Evolutionary conservation across 2,888 invertebrate genomes (phyloP).

Genomic region (Heliconius sara): DNA sequence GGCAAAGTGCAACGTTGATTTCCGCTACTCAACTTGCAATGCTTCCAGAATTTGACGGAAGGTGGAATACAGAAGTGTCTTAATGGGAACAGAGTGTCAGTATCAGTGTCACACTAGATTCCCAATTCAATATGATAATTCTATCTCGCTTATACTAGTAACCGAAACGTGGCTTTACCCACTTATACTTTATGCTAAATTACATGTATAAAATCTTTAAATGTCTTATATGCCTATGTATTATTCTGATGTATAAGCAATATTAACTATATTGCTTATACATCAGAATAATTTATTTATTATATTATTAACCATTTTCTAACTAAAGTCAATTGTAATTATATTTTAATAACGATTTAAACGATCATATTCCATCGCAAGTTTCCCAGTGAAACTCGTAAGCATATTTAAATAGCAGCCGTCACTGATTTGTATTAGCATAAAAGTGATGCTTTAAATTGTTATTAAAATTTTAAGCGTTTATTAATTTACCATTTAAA

Average conservation of each 20-base stretch:
- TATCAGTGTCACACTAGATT: neutral
- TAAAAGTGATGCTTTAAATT: constrained; percentile 43
- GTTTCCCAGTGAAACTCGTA: constrained; percentile 33
- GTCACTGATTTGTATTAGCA: constrained; percentile 44
- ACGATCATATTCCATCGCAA: constrained; percentile 41
- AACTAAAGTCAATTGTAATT: constrained; percentile 12
- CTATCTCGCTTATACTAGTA: neutral
- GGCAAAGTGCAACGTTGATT: no score
- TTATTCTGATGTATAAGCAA: no score
- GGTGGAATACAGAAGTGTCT: no score
- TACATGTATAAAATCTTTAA: no score
- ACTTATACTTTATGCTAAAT: no score
- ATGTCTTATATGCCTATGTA: no score
- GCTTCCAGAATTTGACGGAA: neutral
- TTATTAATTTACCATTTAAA: constrained; percentile 42
- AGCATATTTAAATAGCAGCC: constrained; percentile 43
- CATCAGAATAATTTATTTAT: no score
- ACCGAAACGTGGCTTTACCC: no score
- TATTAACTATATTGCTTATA: no score
- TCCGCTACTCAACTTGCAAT: neutral
- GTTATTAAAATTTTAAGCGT: constrained; percentile 41
- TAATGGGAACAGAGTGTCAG: neutral
- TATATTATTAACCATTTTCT: no score
- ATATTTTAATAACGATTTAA: constrained; percentile 30
- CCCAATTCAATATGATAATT: neutral